A percentile compares a stretch with the other conserved stretches of the same genome.
Conservation (phyloP, 2,888 invertebrate genomes). For the Dichetophora obliterata region DNA sequence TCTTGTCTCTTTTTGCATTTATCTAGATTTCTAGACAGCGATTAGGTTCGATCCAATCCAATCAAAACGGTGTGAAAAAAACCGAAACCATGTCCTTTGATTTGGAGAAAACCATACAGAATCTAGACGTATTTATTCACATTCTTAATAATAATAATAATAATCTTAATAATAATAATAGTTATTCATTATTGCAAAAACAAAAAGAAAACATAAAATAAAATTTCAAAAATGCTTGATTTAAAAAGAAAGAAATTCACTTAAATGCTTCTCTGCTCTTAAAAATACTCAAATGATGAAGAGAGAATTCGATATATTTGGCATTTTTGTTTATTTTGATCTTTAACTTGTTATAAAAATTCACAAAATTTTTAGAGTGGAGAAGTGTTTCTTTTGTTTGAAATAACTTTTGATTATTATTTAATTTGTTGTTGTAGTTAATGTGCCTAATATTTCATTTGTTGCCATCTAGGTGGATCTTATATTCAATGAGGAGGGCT, state of each 20-base stretch:
- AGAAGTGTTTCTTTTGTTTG: slow-evolving; percentile 26
- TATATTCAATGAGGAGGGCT: slow-evolving; percentile 70
- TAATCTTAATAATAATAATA: slow-evolving; percentile 18
- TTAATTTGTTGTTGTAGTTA: not conserved
- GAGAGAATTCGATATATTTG: not conserved
- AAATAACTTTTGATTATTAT: not conserved
- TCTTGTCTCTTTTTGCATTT: slow-evolving; percentile 40
- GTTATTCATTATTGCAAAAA: slow-evolving; percentile 33
- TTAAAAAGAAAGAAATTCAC: not conserved
- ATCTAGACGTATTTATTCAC: slow-evolving; percentile 61
- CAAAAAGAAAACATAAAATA: not conserved
- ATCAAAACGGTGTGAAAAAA: slow-evolving; percentile 60
- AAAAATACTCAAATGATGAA: not conserved
- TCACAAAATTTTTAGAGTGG: not conserved
- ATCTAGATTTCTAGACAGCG: slow-evolving; percentile 51
- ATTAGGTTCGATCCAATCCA: slow-evolving; percentile 43
- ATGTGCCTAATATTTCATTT: slow-evolving; percentile 23
- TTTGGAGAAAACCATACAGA: slow-evolving; percentile 65
- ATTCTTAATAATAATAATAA: slow-evolving; percentile 31
- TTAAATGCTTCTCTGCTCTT: slow-evolving; percentile 29
- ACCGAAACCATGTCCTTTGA: slow-evolving; percentile 61
- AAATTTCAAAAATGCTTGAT: not conserved
- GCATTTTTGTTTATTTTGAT: not conserved
- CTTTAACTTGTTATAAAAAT: not conserved
- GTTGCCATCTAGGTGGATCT: slow-evolving; percentile 64